A percentile compares a stretch with the other conserved stretches of the same genome.
Evolutionary conservation across 1,140 invertebrate species (phyloP).

Genomic region (Leucophenga varia): DNA sequence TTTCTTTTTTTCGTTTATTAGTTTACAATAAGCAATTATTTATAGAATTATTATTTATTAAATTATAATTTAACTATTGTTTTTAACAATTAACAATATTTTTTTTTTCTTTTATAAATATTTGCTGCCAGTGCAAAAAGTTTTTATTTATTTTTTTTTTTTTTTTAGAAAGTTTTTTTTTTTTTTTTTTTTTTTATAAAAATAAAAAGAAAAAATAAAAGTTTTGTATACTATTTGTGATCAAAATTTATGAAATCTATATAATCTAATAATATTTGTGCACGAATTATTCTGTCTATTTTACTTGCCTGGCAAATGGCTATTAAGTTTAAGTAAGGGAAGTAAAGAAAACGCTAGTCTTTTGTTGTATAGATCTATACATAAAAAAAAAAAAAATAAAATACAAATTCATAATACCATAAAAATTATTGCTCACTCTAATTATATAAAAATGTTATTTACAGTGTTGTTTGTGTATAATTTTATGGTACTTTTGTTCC

Average conservation of each 20-base stretch:
- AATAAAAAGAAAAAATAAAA: conserved; percentile 43
- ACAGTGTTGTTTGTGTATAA: conserved; percentile 23
- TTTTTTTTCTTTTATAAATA: conserved; percentile 22
- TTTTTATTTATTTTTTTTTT: conserved; percentile 17
- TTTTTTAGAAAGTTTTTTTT: neutral
- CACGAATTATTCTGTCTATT: conserved; percentile 11
- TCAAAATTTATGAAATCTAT: conserved; percentile 15
- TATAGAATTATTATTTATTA: conserved; percentile 37
- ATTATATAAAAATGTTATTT: conserved; percentile 9
- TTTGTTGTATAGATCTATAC: conserved; percentile 30
- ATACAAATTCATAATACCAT: conserved; percentile 40
- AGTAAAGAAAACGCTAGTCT: conserved; percentile 6
- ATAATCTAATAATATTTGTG: conserved; percentile 25
- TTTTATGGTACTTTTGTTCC: conserved; percentile 26
- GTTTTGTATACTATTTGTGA: conserved; percentile 35
- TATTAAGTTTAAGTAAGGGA: too few species aligned
- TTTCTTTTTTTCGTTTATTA: conserved; percentile 46
- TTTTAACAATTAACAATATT: conserved; percentile 40
- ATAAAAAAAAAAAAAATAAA: too few species aligned
- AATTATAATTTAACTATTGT: conserved; percentile 56
- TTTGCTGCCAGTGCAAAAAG: conserved; percentile 56
- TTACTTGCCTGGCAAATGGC: conserved; percentile 35
- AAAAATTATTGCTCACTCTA: conserved; percentile 14
- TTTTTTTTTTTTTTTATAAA: neutral
- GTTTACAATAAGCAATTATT: conserved; percentile 56